Percentiles rank a stretch among this genome's conserved stretches.
Conservation (phyloP, 2,888 invertebrate species). For the Pachymerium ferrugineum region DNA sequence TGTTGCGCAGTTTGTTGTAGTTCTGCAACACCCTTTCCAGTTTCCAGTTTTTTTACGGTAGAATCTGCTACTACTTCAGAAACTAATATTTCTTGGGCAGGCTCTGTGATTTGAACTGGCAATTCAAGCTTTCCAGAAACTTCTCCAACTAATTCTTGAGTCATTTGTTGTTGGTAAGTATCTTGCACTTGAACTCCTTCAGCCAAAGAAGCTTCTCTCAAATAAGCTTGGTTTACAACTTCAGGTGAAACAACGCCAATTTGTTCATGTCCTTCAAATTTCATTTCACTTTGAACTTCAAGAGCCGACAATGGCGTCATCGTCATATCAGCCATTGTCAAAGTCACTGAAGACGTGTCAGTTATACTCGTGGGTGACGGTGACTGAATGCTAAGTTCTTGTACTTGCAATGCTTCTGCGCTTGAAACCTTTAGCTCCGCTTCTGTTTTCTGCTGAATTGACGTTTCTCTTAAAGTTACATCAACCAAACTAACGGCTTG, state of each 20-base stretch:
- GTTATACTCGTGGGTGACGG: not conserved
- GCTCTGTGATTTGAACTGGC: not conserved
- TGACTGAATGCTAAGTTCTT: not conserved
- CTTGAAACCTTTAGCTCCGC: not conserved
- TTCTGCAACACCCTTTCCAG: not conserved
- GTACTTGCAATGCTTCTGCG: not conserved
- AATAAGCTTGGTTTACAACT: not conserved
- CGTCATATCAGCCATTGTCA: not conserved
- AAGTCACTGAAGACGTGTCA: not conserved
- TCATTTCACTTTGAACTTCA: not conserved
- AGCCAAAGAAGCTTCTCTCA: not conserved
- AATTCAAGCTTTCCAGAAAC: not conserved
- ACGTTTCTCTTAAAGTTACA: not conserved
- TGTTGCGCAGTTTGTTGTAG: not conserved
- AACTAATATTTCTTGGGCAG: not conserved
- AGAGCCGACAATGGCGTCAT: not conserved
- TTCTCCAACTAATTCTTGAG: not conserved
- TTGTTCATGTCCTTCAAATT: not conserved
- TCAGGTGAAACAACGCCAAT: not conserved
- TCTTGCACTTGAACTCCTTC: conserved; percentile 27
- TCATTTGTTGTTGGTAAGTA: not conserved
- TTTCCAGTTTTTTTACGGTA: not conserved
- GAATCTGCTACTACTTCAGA: not conserved
- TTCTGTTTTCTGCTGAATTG: not conserved
- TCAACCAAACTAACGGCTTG: not conserved